Evolutionary conservation across 2,113 vertebrate species (phyloP), one percentile per base, ranked within the genome.

Genomic region (Tonatia bakeri): DNA sequence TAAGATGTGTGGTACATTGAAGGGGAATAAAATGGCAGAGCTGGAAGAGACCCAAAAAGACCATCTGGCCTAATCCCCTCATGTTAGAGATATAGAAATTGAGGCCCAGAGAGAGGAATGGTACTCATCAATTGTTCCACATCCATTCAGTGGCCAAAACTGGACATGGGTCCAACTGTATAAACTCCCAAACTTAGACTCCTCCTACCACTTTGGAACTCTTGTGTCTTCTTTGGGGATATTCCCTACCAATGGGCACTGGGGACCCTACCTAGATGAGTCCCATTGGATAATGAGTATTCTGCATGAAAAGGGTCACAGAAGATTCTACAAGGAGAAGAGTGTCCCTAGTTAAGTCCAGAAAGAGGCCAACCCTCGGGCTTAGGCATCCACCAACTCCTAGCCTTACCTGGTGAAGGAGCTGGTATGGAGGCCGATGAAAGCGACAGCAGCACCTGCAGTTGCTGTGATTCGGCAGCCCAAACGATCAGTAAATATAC

Each of bases 401-500:
- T 65, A 96, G 76, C 77, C 99, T 99, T 99, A 99, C 99, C 98
- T 99, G 98, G 99, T 99, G 97, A 99, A 99, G 50, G 99, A 99
- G 97, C 99, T 99, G 98, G 98, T 99, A 94, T 99, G 99, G 75
- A 99, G 98, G 85, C 99, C 99, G 5, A 99, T 96, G 98, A 99
- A 99, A 93, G 99, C 99, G 24, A 99, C 94, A 11, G 98, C 87
- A 3, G 99, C 99, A 83, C 99, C 99, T 0, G 98, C 96, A 70
- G 99, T 99, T 0, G 99, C 99, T 0, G 99, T 99, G 97, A 99
- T 99, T 97, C 99, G 98, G 96, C 99, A 99, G 97, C 99, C 99
- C 1, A 99, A 98, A 86, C 98, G 99, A 98, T 99, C 99, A 0
- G 99, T 99, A 98, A 99, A 99, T 99, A 99, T 99, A 98, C 99